Evolutionary conservation across 2,113 vertebrate species (phyloP).

Genomic region (Tamias sibiricus): DNA sequence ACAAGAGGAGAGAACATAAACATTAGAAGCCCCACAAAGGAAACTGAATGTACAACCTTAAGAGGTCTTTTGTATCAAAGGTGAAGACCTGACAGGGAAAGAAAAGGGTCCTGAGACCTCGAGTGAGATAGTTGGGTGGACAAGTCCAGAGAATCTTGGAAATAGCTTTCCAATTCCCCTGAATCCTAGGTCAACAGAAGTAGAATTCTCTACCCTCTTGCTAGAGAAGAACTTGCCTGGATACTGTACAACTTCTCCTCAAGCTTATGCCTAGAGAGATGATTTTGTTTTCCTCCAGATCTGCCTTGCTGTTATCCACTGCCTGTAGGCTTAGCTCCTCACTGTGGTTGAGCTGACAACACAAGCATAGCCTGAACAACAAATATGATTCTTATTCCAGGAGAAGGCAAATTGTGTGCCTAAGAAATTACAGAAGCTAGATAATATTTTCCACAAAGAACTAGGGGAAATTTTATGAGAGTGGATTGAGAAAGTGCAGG

Average conservation of each 20-base stretch:
- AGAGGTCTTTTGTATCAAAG: neutral
- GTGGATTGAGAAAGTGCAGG: neutral
- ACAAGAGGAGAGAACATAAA: neutral
- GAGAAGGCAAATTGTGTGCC: neutral
- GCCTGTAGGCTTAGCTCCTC: neutral
- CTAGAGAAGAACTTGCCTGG: neutral
- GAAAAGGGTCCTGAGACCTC: neutral
- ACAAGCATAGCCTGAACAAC: neutral
- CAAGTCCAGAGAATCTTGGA: neutral
- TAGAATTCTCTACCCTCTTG: neutral
- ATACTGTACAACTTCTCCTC: neutral
- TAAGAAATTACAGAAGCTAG: neutral
- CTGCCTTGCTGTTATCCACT: neutral
- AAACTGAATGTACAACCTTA: neutral
- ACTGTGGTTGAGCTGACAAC: neutral
- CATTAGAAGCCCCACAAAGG: neutral
- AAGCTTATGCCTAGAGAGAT: neutral
- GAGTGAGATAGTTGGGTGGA: neutral
- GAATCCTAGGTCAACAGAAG: neutral
- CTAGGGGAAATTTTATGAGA: neutral
- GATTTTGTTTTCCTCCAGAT: neutral
- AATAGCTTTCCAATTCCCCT: neutral
- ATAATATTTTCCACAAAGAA: constrained; percentile 4
- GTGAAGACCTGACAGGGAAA: neutral
- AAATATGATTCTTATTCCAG: neutral